A percentile compares a stretch with the other conserved stretches of the same genome.
phyloP scores from a whole-genome alignment of 2,797 vertebrate genomes.

The Sebastes matsubarae region DNA sequence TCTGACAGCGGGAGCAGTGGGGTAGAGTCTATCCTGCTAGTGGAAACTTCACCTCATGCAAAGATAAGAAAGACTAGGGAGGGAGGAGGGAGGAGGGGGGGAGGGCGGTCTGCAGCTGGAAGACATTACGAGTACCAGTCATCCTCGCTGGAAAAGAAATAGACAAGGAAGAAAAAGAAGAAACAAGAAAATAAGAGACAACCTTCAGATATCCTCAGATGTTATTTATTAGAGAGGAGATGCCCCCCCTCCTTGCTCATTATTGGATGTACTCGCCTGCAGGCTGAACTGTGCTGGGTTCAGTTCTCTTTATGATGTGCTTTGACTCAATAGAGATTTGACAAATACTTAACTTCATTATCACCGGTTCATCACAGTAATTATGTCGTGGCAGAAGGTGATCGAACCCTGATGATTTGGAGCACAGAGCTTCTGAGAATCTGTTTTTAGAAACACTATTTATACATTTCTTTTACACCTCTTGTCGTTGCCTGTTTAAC shows the following conservation, averaged over 20 bases:
- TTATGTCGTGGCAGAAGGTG: constrained; percentile 24
- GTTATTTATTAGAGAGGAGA: constrained; percentile 87
- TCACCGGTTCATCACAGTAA: constrained; percentile 34
- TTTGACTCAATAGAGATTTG: constrained; percentile 57
- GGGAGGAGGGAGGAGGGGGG: neutral
- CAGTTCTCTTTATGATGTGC: constrained; percentile 56
- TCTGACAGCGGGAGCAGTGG: constrained; percentile 75
- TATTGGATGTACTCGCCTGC: constrained; percentile 83
- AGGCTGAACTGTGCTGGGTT: constrained; percentile 83
- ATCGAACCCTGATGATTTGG: neutral
- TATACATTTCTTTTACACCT: neutral
- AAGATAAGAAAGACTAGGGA: constrained; percentile 85
- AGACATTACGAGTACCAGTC: constrained; percentile 90
- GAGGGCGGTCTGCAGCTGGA: constrained; percentile 80
- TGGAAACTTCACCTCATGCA: constrained; percentile 94
- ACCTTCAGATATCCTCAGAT: constrained; percentile 88
- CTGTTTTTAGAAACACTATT: neutral
- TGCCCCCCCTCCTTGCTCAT: constrained; percentile 77
- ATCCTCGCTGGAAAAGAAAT: constrained; percentile 88
- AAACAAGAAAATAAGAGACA: constrained; percentile 82
- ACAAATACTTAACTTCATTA: constrained; percentile 55
- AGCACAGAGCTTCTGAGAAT: neutral
- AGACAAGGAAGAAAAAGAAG: constrained; percentile 70
- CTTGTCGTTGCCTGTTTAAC: neutral
- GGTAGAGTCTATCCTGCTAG: constrained; percentile 79